Evolutionary conservation across 2,113 vertebrate genomes (phyloP).

Genomic region (Rhinolophus ferrumequinum): DNA sequence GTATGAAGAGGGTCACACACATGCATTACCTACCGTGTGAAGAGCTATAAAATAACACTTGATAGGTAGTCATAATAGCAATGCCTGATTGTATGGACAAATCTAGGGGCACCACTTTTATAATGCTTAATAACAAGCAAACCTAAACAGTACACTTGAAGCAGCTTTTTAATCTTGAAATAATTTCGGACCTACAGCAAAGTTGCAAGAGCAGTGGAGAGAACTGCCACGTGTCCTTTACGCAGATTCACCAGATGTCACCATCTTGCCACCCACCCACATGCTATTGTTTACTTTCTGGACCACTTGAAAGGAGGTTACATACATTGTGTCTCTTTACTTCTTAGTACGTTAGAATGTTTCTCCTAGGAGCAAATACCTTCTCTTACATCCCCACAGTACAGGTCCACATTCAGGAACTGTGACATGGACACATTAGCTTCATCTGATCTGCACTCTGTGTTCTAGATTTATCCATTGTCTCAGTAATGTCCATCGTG

Average conservation of each 20-base stretch:
- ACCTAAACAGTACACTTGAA: neutral
- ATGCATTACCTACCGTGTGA: accelerated
- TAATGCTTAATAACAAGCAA: accelerated
- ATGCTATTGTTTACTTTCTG: neutral
- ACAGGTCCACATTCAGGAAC: accelerated
- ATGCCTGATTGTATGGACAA: accelerated
- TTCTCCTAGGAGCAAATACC: neutral
- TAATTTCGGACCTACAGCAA: neutral
- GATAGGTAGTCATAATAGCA: accelerated
- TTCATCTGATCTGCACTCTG: accelerated
- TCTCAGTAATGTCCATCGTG: accelerated
- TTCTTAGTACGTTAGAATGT: neutral
- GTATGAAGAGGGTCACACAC: accelerated
- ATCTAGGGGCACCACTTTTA: accelerated
- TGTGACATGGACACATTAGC: accelerated
- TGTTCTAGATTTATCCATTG: accelerated
- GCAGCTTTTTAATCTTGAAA: neutral
- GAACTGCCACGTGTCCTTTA: neutral
- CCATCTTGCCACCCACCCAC: neutral
- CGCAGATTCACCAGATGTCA: neutral
- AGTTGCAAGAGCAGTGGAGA: neutral
- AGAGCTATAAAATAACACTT: too few species aligned
- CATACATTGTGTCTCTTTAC: accelerated
- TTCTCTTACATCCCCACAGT: accelerated
- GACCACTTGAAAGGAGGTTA: neutral